These are phyloP conservation scores for Nycteola revayana DNA, from an alignment of 2,888 invertebrate species.

Conservation along the genomic window DNA sequence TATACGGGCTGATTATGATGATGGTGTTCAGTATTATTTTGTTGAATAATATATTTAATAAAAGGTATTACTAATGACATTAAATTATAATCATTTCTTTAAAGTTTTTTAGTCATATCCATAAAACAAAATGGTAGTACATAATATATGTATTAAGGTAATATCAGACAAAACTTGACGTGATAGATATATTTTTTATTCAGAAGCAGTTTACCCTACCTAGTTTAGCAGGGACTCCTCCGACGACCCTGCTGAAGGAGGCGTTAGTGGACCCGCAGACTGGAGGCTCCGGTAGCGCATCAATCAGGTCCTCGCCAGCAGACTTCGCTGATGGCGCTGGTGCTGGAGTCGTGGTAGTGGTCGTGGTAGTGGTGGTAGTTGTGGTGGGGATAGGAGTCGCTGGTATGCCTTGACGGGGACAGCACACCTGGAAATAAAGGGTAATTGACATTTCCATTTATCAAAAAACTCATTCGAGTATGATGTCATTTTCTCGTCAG, in stretches of 20 bases:
- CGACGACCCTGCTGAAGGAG: conserved; percentile 84
- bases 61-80: too few species aligned
- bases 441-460: too few species aligned
- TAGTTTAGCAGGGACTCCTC: conserved; percentile 85
- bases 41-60: too few species aligned
- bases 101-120: too few species aligned
- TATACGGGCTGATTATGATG: too few species aligned
- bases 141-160: too few species aligned
- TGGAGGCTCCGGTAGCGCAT: conserved; percentile 60
- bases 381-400: conserved; percentile 23
- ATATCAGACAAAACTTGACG: too few species aligned
- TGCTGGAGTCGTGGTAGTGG: conserved; percentile 25
- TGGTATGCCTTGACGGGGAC: conserved; percentile 49
- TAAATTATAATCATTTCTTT: too few species aligned
- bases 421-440: conserved; percentile 69
- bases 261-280: conserved; percentile 85
- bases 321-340: conserved; percentile 29
- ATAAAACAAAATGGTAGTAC: too few species aligned
- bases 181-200: not conserved
- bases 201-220: conserved; percentile 72
- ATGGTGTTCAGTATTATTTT: too few species aligned
- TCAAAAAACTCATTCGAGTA: too few species aligned
- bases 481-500: too few species aligned
- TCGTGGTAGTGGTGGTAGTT: conserved; percentile 24
- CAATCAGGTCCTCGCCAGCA: conserved; percentile 39